Conservation (phyloP, 2,888 invertebrate species). For the Aphidius colemani region DNA sequence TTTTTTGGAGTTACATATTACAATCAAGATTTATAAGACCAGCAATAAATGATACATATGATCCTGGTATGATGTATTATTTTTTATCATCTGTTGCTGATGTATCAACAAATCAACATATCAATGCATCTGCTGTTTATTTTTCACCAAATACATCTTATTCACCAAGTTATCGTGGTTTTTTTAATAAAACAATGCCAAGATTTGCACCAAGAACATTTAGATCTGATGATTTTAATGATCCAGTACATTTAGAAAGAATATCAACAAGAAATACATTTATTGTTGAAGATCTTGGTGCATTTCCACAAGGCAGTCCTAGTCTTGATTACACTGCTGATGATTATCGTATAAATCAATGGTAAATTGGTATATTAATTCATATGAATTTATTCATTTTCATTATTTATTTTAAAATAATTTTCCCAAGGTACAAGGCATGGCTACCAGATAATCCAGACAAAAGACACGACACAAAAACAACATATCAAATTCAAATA, state of each 20-base stretch:
- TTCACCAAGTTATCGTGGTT: slow-evolving; percentile 90
- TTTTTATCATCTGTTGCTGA: slow-evolving; percentile 94
- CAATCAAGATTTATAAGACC: slow-evolving; percentile 89
- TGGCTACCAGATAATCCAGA: slow-evolving; percentile 89
- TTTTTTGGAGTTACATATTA: slow-evolving; percentile 93
- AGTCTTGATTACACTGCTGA: slow-evolving; percentile 90
- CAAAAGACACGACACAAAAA: slow-evolving; percentile 85
- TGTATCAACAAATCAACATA: slow-evolving; percentile 87
- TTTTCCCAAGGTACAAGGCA: slow-evolving; percentile 68
- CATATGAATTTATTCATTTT: too few species aligned
- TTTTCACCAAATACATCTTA: slow-evolving; percentile 94
- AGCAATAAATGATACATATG: slow-evolving; percentile 89
- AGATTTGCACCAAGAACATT: slow-evolving; percentile 93
- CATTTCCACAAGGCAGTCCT: slow-evolving; percentile 76
- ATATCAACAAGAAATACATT: slow-evolving; percentile 95
- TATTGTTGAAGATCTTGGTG: slow-evolving; percentile 82
- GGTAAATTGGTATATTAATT: slow-evolving; percentile 63
- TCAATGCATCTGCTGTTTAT: slow-evolving; percentile 91
- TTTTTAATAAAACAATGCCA: slow-evolving; percentile 94
- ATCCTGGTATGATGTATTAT: slow-evolving; percentile 98
- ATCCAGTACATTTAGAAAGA: slow-evolving; percentile 92
- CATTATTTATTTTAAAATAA: neutral
- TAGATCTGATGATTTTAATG: slow-evolving; percentile 90
- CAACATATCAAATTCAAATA: slow-evolving; percentile 92
- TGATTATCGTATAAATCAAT: slow-evolving; percentile 89